These are phyloP conservation scores for Bradypodion ventrale DNA, from an alignment of 2,797 vertebrate species.

Conservation along the genomic window DNA sequence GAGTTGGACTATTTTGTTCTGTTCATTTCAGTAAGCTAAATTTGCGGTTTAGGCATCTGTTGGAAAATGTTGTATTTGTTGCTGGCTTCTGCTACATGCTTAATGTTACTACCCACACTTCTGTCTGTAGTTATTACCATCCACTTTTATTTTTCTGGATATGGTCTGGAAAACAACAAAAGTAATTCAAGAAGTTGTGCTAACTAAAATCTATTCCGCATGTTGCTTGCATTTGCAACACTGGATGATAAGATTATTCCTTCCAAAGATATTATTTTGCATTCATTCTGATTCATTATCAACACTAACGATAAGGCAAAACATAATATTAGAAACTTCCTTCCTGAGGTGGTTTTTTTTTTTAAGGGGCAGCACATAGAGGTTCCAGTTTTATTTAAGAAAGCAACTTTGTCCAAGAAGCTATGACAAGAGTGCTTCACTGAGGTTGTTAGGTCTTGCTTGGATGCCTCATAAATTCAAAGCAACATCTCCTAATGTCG, in stretches of 20 bases:
- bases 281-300: background rate
- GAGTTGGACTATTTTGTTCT: conserved; percentile 26
- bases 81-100: conserved; percentile 13
- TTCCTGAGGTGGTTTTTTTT: background rate
- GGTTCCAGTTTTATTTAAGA: conserved; percentile 48
- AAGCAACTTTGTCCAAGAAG: conserved; percentile 62
- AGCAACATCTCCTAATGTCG: conserved; percentile 78
- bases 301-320: background rate
- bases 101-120: conserved; percentile 26
- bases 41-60: conserved; percentile 37
- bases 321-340: conserved; percentile 15
- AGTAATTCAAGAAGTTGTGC: conserved; percentile 28
- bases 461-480: conserved; percentile 73
- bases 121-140: conserved; percentile 18
- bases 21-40: conserved; percentile 40
- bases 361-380: conserved; percentile 41
- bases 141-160: conserved; percentile 4
- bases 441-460: conserved; percentile 72
- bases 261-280: conserved; percentile 28
- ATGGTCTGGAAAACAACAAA: conserved; percentile 32
- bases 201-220: conserved; percentile 36
- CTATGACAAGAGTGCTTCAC: conserved; percentile 52
- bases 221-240: conserved; percentile 43
- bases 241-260: background rate
- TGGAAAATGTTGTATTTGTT: conserved; percentile 36